Percentiles rank a stretch among this genome's conserved stretches.
phyloP scores from a whole-genome alignment of 2,888 invertebrate genomes.

The Steinernema hermaphroditum region DNA sequence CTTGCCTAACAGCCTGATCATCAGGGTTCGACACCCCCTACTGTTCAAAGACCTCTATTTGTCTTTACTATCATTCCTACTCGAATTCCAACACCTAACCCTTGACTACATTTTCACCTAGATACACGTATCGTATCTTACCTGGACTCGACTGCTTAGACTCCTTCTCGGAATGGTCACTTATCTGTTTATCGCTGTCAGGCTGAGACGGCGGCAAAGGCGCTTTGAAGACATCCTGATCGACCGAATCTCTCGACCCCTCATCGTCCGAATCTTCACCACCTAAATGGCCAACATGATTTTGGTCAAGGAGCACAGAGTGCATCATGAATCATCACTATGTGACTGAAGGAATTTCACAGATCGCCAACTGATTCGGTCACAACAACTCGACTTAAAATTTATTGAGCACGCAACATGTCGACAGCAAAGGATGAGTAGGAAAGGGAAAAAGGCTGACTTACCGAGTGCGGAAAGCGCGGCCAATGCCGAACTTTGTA shows the following conservation, averaged over 20 bases:
- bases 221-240: neutral
- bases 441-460: neutral
- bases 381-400: no score
- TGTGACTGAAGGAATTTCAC: no score
- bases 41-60: no score
- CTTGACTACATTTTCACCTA: neutral
- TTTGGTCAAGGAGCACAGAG: neutral
- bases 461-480: slow-evolving; percentile 24
- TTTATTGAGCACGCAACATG: no score
- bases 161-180: slow-evolving; percentile 17
- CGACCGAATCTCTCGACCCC: neutral
- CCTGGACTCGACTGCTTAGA: slow-evolving; percentile 22
- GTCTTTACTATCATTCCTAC: no score
- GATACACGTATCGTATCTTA: neutral
- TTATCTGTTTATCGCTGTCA: slow-evolving; percentile 6
- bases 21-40: no score
- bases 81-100: no score
- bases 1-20: no score
- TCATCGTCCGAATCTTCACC: slow-evolving; percentile 26
- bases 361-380: no score
- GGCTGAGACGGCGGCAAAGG: neutral
- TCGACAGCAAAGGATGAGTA: no score
- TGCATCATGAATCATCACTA: no score
- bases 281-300: neutral
- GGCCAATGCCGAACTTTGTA: slow-evolving; percentile 12